Percentiles rank a stretch among this genome's conserved stretches.
Conservation (phyloP, 2,113 vertebrate genomes). For the Epinephelus lanceolatus region DNA sequence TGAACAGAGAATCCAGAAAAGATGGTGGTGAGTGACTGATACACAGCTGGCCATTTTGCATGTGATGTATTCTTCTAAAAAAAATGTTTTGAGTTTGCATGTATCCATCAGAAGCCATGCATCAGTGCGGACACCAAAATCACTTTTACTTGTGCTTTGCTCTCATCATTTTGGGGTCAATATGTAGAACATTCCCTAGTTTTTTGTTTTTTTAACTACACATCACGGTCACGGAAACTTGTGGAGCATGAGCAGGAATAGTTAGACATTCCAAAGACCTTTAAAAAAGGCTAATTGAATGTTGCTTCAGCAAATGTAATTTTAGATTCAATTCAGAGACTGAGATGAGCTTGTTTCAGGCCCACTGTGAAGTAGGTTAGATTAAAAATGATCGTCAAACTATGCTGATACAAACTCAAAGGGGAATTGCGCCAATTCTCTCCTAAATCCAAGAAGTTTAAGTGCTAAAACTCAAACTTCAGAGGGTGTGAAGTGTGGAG, state of each 20-base stretch:
- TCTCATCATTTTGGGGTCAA: background rate
- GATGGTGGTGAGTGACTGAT: no score
- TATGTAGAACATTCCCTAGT: background rate
- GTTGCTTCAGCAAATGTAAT: constrained; percentile 11
- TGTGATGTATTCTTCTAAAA: no score
- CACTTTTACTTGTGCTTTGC: background rate
- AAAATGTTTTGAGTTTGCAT: constrained; percentile 31
- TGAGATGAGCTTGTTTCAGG: background rate
- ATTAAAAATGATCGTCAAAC: background rate
- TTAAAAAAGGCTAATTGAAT: constrained; percentile 37
- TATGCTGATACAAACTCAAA: background rate
- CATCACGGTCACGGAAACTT: constrained; percentile 18
- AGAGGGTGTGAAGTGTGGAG: no score
- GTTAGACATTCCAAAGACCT: background rate
- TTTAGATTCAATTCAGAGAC: background rate
- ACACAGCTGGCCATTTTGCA: no score
- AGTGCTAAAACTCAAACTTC: no score
- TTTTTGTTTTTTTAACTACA: background rate
- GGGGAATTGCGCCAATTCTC: no score
- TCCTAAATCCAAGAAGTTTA: no score
- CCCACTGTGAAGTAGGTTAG: constrained; percentile 24
- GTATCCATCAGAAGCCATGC: background rate
- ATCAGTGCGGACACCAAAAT: constrained; percentile 2
- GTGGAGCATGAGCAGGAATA: background rate
- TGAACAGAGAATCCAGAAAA: no score